Evolutionary conservation across 2,113 vertebrate species (phyloP).

Genomic region (Fregetta grallaria): DNA sequence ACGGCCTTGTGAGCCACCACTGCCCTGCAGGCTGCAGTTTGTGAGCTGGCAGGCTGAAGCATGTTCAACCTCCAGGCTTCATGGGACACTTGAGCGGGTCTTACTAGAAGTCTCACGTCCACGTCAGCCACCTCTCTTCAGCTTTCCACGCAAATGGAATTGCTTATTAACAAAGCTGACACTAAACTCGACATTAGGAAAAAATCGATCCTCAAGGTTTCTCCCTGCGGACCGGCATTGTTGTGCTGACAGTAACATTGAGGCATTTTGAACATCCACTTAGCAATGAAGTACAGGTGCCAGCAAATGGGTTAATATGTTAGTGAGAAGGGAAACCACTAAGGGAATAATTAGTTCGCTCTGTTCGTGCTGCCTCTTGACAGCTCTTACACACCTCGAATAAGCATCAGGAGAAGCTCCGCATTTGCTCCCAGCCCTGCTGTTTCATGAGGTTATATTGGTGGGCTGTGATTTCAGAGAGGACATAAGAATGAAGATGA

Average conservation of each 20-base stretch:
- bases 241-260: not conserved
- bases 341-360: not conserved
- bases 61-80: not conserved
- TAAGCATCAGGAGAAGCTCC: not conserved
- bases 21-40: not conserved
- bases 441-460: not conserved
- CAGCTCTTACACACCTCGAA: not conserved
- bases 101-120: not conserved
- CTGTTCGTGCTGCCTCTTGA: not conserved
- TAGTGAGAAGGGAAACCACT: not conserved
- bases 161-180: not conserved
- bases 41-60: not conserved
- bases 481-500: not conserved
- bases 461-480: not conserved
- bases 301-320: not conserved
- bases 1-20: not conserved
- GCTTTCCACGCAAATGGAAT: not conserved
- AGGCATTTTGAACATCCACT: not conserved
- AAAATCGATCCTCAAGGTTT: rapidly evolving
- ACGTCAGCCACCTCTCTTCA: not conserved
- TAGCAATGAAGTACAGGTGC: not conserved
- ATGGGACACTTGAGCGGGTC: not conserved
- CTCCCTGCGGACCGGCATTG: not conserved
- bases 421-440: not conserved
- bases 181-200: not conserved